Evolutionary conservation across 2,888 invertebrate species (phyloP), one percentile per base, ranked within the genome.

Genomic region (Bembecia ichneumoniformis): DNA sequence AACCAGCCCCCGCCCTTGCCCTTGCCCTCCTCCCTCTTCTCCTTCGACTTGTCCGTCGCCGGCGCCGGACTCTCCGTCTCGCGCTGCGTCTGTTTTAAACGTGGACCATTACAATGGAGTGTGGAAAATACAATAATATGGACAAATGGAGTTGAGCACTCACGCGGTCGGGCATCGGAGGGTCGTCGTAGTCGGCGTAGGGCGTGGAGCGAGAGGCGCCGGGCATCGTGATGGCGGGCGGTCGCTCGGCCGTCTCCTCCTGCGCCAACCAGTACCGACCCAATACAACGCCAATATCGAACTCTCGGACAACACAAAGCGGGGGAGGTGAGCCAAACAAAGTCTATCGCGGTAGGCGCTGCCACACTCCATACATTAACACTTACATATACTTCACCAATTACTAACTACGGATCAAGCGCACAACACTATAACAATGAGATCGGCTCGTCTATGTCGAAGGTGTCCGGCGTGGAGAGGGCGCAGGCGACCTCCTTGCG

Each of bases 1-100:
- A 97, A 93, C 95, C 96, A 96, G 50, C 95, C 92, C 54, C 88
- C 78, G 15, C 73, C 83, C 51, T 62, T 51, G 58, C 50, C 54
- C 51, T 52, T 57, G 52, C 50, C 55, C 51, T 55, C 58, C 35
- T 57, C 56, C 47, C 55, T 58, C 20, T 60, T 58, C 52, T 53
- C 55, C 54, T 57, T 59, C 55, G 49, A 35, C 57, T 35, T 3
- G 57, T 48, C 54, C n/a, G n/a, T 10, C 2, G n/a, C 43, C 14
- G 53, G 4, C 46, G 62, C 63, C 1, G 70, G 65, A 3, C 71
- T 55, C 58, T 96, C 89, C 91, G 94, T 82, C 92, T 96, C 82
- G 90, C 94, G 51, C 90, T 93, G 76, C 90, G 57, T 58, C 51
- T 67, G 64, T 58, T 55, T 59, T 3, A 2, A 7, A 5, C 28